Evolutionary conservation across 2,797 vertebrate species (phyloP), one percentile per base, ranked within the genome.

Genomic region (Melopsittacus undulatus): DNA sequence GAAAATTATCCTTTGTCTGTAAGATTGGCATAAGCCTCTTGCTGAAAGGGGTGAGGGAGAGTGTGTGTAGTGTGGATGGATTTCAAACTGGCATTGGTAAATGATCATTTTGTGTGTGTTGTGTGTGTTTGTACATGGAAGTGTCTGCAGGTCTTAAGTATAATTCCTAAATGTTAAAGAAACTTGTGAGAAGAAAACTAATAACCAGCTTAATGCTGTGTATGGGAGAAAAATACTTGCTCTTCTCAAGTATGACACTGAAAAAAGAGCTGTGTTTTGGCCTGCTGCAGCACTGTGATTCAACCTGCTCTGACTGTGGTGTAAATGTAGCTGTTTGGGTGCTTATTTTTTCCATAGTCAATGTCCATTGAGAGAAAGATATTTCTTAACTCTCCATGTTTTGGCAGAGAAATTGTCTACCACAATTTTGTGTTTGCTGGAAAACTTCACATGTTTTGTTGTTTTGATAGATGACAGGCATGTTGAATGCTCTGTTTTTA

Each of bases 311-410:
- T 56, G 26, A 22, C 10, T 68, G 42, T 38, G 54, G 13, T 62
- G 13, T 62, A 52, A 75, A 66, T 2, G 3, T 68, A 73, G 26
- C 48, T 40, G 43, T 87, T 87, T 77, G 56, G 10, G 24, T 87
- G 61, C 38, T 52, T 26, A 10, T 77, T 82, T 72, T 84, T 70
- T n/a, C 40, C 0, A 0, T 32, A 54, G 43, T 63, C 67, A 54
- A 3, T 16, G 13, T 68, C 76, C 15, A 24, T 51, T 0, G 0
- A 69, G 40, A 62, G 45, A 9, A 32, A 48, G n/a, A 1, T n/a
- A 27, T 17, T 79, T 92, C 30, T 51, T 73, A 64, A 46, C 5
- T 7, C 16, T n/a, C 23, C 15, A 17, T 87, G 13, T 68, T 79
- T 69, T 57, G 46, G 17, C 34, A 86, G 46, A 76, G 27, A 90